Base-by-base conservation (phyloP, 1,140 invertebrate species). In the Drosophila setifemur region DNA sequence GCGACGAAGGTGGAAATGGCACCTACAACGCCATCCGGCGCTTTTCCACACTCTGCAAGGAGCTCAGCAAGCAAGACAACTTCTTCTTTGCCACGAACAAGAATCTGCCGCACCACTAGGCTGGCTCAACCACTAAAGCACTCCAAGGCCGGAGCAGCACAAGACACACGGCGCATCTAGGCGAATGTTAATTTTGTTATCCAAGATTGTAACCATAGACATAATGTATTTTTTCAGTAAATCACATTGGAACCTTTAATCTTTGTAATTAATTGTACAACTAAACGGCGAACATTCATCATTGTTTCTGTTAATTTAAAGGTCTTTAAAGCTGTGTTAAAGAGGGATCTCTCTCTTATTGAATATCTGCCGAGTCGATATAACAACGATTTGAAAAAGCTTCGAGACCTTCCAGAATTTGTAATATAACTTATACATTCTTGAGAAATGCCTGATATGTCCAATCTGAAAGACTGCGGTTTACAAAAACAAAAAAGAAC, bases 1-100 rank as follows among this genome's bases (percentile, higher is more conserved):
- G 40, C 33, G 63, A 54, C 16, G 33, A 14, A 37, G n/a, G 29
- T 23, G 61, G 52, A 39, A 47, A 54, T n/a, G 44, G 66, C 63
- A 81, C 82, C 43, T 81, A 74, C 43, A 73, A 72, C 19, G 89
- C 87, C 44, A 89, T 90, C 42, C 55, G 89, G 50, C 66, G 89
- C 11, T 90, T 89, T 69, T 90, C 89, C 0, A 89, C 89, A 45
- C 73, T 90, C 33, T 90, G 89, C 82, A 90, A 89, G 69, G 88
- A 90, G 47, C 69, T 90, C 25, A 76, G 72, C 33, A 85, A 85
- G 64, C 75, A 89, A 48, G 72, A 73, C 40, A 90, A 90, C 57
- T 70, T 88, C 37, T 90, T 89, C 54, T 90, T 89, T 48, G 87
- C 88, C 39, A 86, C 81, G 19, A 90, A 90, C 52, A 72, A 86